Evolutionary conservation across 2,888 invertebrate genomes (phyloP).

Genomic region (Ischnura elegans): DNA sequence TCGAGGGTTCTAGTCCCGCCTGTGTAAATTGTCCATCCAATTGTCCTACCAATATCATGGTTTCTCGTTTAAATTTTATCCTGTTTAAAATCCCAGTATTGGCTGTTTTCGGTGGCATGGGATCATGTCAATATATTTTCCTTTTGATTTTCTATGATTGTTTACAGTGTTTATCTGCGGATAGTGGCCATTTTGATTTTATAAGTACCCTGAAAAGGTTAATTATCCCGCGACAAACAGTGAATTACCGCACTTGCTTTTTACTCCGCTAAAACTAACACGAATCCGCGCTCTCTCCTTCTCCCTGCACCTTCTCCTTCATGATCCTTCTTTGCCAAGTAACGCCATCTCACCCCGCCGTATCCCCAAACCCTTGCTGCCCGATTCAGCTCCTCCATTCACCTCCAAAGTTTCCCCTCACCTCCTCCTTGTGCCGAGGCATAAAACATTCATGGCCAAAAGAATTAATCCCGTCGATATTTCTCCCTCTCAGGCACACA

Average conservation of each 20-base stretch:
- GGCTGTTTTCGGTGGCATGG: no score
- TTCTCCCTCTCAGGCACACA: slow-evolving; percentile 27
- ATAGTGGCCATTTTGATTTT: no score
- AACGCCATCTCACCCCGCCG: slow-evolving; percentile 2
- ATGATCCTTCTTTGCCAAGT: not conserved
- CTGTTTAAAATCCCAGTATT: no score
- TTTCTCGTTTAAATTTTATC: no score
- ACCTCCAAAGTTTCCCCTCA: not conserved
- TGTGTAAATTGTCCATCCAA: no score
- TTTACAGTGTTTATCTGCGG: no score
- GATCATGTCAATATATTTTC: no score
- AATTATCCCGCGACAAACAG: no score
- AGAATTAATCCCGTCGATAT: slow-evolving; percentile 67
- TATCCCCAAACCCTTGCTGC: not conserved
- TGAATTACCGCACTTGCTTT: not conserved
- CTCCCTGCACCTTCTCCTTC: not conserved
- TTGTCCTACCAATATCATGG: no score
- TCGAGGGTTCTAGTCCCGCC: no score
- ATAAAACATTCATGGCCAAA: slow-evolving; percentile 67
- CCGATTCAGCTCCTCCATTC: not conserved
- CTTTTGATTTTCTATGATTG: no score
- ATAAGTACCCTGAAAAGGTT: no score
- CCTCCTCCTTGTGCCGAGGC: slow-evolving; percentile 48
- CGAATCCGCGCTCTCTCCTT: not conserved
- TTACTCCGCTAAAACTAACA: not conserved